A percentile compares a stretch with the other conserved stretches of the same genome.
phyloP scores from a whole-genome alignment of 1,140 invertebrate species.

The Cotesia vestalis region DNA sequence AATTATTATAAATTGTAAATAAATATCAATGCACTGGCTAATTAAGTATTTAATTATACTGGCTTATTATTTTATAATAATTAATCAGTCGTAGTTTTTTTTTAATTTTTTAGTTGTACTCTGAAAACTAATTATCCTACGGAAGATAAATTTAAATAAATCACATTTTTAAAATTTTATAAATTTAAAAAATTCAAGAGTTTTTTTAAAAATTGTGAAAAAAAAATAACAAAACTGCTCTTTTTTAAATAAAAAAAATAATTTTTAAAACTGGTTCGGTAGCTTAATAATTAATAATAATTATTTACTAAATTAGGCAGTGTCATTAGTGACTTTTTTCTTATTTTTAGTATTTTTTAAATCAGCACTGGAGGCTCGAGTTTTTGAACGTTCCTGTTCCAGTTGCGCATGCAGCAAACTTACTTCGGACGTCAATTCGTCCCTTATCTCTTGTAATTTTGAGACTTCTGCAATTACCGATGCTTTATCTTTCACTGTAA shows the following conservation, averaged over 20 bases:
- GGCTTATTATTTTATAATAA: constrained; percentile 1
- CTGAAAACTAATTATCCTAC: no score
- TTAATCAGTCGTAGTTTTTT: constrained; percentile 13
- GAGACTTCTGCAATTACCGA: constrained; percentile 80
- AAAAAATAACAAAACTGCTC: no score
- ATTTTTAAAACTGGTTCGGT: not conserved
- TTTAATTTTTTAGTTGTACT: no score
- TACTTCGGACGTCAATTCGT: constrained; percentile 79
- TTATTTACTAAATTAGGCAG: not conserved
- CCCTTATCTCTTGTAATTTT: constrained; percentile 73
- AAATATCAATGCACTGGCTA: no score
- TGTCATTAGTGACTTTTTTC: constrained; percentile 56
- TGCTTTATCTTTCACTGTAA: constrained; percentile 80
- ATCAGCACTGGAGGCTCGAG: constrained; percentile 70
- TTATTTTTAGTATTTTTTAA: constrained; percentile 64
- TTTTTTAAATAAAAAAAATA: not conserved
- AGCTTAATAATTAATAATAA: not conserved
- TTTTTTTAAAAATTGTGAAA: no score
- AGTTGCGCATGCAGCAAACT: constrained; percentile 74
- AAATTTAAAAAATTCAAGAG: no score
- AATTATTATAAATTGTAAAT: constrained; percentile 20
- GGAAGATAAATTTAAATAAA: no score
- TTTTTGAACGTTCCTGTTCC: constrained; percentile 83
- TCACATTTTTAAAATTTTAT: no score
- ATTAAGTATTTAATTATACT: constrained; percentile 19